Conservation (phyloP, 2,797 vertebrate species). For the Enteromius mattozi region DNA sequence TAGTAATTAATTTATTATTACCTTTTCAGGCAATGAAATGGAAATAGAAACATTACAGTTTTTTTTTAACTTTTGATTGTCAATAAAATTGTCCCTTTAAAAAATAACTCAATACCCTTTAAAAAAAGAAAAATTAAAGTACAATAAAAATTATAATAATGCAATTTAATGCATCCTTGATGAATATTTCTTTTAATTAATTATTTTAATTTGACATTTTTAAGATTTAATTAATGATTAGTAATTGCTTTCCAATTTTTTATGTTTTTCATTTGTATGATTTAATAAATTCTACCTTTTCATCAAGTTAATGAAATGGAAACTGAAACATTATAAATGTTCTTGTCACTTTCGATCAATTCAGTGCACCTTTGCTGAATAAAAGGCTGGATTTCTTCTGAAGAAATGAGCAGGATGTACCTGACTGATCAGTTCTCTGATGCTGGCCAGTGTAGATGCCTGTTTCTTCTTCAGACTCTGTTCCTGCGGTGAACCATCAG, state of each 20-base stretch:
- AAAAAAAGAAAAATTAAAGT: too few species aligned
- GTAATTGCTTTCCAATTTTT: background rate
- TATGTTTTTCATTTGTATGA: background rate
- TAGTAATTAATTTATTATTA: too few species aligned
- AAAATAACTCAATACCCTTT: too few species aligned
- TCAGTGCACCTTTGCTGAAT: background rate
- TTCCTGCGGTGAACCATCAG: slow-evolving; percentile 70
- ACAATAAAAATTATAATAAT: too few species aligned
- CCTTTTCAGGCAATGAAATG: too few species aligned
- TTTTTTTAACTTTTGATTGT: too few species aligned
- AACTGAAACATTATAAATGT: background rate
- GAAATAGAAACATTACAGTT: too few species aligned
- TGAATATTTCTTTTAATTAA: too few species aligned
- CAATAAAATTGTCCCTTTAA: too few species aligned
- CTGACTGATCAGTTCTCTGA: slow-evolving; percentile 74
- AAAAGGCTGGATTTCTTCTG: background rate
- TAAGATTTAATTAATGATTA: background rate
- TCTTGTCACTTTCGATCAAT: background rate
- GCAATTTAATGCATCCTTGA: too few species aligned
- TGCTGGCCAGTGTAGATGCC: slow-evolving; percentile 82
- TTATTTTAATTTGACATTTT: background rate
- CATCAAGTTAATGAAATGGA: background rate
- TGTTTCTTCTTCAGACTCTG: slow-evolving; percentile 89
- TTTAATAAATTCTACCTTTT: background rate
- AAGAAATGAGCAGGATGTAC: slow-evolving; percentile 28